Base-by-base conservation (phyloP, 1,140 invertebrate genomes). In the Meloidogyne exigua region DNA sequence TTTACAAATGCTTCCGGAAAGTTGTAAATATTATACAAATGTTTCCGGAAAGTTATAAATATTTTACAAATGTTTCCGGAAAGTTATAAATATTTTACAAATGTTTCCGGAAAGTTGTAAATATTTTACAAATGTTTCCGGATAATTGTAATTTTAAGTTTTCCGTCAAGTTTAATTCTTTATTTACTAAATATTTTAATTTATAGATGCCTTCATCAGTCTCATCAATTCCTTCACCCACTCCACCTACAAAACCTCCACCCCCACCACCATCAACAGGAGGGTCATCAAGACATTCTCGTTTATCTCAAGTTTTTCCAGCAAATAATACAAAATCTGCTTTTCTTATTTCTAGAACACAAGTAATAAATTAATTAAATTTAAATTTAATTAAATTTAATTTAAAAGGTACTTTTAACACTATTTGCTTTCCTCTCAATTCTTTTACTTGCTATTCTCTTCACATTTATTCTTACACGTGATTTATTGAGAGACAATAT, bases 391-490 rank as follows among this genome's bases (percentile, higher is more conserved):
- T 15, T 18, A 18, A n/a, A 49, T 49, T 32, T 32, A 32, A 18
- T 49, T 49, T 57, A 1, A n/a, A n/a, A 73, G 71, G 13, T 73
- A 32, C 57, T 57, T 65, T 64, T 62, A 39, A 39, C 71, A 23
- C 57, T 73, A 21, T 18, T 32, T 23, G 57, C 65, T 15, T 73
- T 73, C 39, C 71, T 73, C 49, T 13, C 57, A 23, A 36, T 65
- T 42, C 62, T 73, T 15, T 21, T 73, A 25, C 44, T 63, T 65
- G 62, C 71, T 12, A 65, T 73, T 21, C 71, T 73, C 71, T 42
- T 63, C 71, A 73, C 71, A 21, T 73, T 73, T 63, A 28, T 73
- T 13, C 71, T 73, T 23, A 73, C 71, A 1, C 57, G 71, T 10
- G 57, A 73, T 73, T 21, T 39, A 21, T 11, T 73, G 5, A 28